Percentiles rank a stretch among this genome's conserved stretches.
Evolutionary conservation across 1,140 invertebrate genomes (phyloP).

Genomic region (Drosophila mojavensis): DNA sequence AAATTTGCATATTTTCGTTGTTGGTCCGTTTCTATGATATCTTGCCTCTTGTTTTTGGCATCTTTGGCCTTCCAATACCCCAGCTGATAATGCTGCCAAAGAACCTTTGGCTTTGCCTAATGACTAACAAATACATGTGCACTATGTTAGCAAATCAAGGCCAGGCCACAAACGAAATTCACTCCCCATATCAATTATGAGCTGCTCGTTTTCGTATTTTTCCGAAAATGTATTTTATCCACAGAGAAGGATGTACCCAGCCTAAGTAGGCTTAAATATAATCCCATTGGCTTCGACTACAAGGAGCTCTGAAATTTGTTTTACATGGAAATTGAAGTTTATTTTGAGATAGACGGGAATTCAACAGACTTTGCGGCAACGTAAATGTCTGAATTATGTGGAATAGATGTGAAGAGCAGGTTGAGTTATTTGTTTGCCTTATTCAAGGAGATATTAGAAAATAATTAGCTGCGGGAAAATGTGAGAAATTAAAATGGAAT

Average conservation of each 20-base stretch:
- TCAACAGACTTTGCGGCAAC: not conserved
- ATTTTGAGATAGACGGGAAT: not conserved
- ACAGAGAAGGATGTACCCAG: not conserved
- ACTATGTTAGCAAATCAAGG: slow-evolving; percentile 37
- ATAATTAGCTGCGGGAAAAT: too few species aligned
- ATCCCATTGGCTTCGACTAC: not conserved
- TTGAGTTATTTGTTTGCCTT: too few species aligned
- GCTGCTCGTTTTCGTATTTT: not conserved
- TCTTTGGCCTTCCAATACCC: slow-evolving; percentile 24
- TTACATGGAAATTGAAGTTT: slow-evolving; percentile 10
- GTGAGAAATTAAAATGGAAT: too few species aligned
- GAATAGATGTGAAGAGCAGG: not conserved
- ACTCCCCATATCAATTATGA: slow-evolving; percentile 20
- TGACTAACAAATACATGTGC: slow-evolving; percentile 50
- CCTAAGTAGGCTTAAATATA: slow-evolving; percentile 7
- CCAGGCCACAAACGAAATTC: slow-evolving; percentile 22
- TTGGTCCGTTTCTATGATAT: not conserved
- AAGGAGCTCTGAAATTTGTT: slow-evolving; percentile 1
- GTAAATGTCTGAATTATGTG: not conserved
- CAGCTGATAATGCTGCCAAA: slow-evolving; percentile 47
- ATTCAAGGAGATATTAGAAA: too few species aligned
- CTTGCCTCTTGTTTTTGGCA: slow-evolving; percentile 23
- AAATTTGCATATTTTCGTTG: slow-evolving; percentile 65
- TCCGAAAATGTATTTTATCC: not conserved
- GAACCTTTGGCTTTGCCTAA: slow-evolving; percentile 54